These are phyloP conservation scores for Synanceia verrucosa DNA, from an alignment of 2,797 vertebrate species.

Conservation along the genomic window DNA sequence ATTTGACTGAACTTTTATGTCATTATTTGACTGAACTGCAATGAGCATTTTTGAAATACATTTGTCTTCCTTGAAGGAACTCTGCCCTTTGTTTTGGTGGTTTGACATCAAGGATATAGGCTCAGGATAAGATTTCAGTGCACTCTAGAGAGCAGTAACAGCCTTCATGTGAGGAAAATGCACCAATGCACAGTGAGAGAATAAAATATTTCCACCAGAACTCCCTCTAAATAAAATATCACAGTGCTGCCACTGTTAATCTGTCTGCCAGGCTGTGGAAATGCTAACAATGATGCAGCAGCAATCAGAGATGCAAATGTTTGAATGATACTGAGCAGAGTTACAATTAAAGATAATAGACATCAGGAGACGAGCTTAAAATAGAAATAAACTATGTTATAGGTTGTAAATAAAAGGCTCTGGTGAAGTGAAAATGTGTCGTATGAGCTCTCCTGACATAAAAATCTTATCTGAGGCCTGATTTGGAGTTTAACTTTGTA, in stretches of 20 bases:
- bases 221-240: not conserved
- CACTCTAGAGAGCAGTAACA: not conserved
- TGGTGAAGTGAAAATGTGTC: no score
- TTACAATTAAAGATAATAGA: conserved; percentile 7
- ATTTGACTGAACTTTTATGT: no score
- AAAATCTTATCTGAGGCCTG: not conserved
- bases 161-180: not conserved
- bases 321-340: conserved; percentile 1
- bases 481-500: not conserved
- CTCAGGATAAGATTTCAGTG: no score
- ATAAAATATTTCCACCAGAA: not conserved
- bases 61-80: not conserved
- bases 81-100: not conserved
- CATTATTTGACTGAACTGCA: not conserved
- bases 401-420: not conserved
- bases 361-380: conserved; percentile 10
- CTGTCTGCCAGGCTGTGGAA: conserved; percentile 63
- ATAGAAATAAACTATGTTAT: not conserved
- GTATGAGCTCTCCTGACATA: no score
- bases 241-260: not conserved
- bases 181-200: not conserved
- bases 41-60: not conserved
- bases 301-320: conserved; percentile 17
- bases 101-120: not conserved
- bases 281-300: conserved; percentile 83